Base-by-base conservation (phyloP, 2,113 vertebrate genomes). In the Otocyon megalotis region DNA sequence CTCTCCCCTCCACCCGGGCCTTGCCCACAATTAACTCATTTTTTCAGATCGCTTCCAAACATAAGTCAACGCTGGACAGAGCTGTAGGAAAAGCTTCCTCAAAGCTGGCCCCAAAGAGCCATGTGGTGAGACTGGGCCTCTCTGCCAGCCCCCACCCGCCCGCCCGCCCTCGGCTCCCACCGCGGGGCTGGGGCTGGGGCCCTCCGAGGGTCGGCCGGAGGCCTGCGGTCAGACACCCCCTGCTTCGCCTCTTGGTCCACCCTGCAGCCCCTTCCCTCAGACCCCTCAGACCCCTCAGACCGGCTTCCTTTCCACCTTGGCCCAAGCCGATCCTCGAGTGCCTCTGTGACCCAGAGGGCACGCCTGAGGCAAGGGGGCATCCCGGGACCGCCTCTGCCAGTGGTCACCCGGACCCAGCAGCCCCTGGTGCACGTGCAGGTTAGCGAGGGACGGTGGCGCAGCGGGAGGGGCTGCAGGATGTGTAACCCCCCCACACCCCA, bases 11-110 rank as follows among this genome's bases (percentile, higher is more conserved):
- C 82, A 35, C 96, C 76, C 85, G 63, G 65, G 92, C 48, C 95
- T 97, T 97, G 96, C 97, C 98, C 97, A 96, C 97, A 98, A 97
- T 98, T 98, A 98, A 98, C 98, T 98, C 95, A 97, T 97, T 96
- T 97, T 92, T 92, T 65, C 67, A 97, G 87, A 65, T 84, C 1
- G 48, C 87, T 96, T 98, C 98, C 98, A 98, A 97, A 96, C 87
- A 83, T 94, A 98, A 97, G 92, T 97, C 98, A 96, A 96, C 9
- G 63, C 97, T 98, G 98, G 98, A 97, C 96, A 71, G 93, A 83
- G 80, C 80, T 93, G 95, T 97, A 97, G 97, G 97, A 97, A 97
- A 98, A 98, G 93, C 97, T 97, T 94, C 94, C 96, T 97, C 95
- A 97, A 80, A 3, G 69, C 93, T 93, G 97, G 98, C 97, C 93